Conservation (phyloP, 2,888 invertebrate species). For the Melinopterus prodromus region DNA sequence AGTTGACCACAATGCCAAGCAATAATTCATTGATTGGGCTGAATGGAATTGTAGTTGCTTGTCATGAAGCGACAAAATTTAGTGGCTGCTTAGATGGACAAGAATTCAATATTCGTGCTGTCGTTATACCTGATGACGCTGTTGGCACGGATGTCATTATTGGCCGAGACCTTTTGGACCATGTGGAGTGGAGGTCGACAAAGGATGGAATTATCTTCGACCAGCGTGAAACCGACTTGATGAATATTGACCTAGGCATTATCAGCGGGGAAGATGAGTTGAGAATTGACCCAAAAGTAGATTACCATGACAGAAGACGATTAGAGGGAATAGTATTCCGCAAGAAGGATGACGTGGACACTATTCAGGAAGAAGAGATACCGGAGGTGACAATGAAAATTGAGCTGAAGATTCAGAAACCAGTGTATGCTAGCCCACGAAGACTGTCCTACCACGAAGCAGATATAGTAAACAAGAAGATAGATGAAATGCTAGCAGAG, state of each 20-base stretch:
- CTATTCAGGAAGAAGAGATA: too few species aligned
- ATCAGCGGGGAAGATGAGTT: not conserved
- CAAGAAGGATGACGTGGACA: too few species aligned
- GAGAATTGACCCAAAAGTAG: not conserved
- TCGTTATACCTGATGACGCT: too few species aligned
- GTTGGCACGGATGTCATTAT: not conserved
- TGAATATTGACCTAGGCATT: not conserved
- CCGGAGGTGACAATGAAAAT: constrained; percentile 5
- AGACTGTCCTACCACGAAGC: constrained; percentile 8
- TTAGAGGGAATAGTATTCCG: too few species aligned
- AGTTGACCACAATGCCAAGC: too few species aligned
- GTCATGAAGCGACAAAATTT: not conserved
- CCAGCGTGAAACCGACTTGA: not conserved
- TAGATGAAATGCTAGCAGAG: constrained; percentile 18
- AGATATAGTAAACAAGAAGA: constrained; percentile 5
- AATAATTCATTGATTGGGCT: too few species aligned
- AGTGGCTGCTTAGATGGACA: not conserved
- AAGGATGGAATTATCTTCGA: not conserved
- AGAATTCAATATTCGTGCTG: not conserved
- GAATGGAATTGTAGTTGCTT: not conserved
- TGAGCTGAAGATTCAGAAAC: not conserved
- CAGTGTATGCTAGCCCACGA: constrained; percentile 8
- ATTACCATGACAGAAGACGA: not conserved
- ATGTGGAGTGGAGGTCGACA: not conserved
- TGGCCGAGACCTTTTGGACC: constrained; percentile 6